A percentile compares a stretch with the other conserved stretches of the same genome.
These are phyloP conservation scores for Cheilinus undulatus DNA, from an alignment of 2,113 vertebrate species.

Conservation along the genomic window DNA sequence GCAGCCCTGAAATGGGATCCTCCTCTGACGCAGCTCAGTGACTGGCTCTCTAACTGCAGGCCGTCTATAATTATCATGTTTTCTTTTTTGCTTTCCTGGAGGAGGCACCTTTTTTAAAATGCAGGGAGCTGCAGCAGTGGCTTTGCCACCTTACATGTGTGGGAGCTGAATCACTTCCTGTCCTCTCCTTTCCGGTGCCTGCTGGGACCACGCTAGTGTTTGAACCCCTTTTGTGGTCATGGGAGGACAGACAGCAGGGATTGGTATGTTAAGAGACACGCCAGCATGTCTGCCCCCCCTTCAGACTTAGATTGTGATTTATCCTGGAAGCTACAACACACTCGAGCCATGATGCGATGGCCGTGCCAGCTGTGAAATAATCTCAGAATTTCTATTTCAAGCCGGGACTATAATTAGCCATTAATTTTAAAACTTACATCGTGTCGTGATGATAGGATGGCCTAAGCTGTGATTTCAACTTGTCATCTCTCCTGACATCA, in stretches of 20 bases:
- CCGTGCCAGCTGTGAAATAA: neutral
- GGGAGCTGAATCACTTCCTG: constrained; percentile 43
- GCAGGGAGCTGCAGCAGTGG: constrained; percentile 4
- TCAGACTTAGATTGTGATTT: constrained; percentile 32
- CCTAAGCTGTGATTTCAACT: constrained; percentile 5
- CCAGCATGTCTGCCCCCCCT: constrained; percentile 30
- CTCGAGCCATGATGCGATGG: neutral
- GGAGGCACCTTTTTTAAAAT: constrained; percentile 25
- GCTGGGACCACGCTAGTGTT: constrained; percentile 10
- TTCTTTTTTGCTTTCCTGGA: neutral
- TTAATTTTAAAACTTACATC: constrained; percentile 27
- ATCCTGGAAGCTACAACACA: constrained; percentile 11
- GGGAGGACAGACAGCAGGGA: constrained; percentile 7
- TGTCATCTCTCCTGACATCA: constrained; percentile 8
- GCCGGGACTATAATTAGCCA: constrained; percentile 46
- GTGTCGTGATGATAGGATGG: neutral
- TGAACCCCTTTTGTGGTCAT: constrained; percentile 80
- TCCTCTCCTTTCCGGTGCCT: constrained; percentile 16
- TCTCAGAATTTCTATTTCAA: constrained; percentile 59
- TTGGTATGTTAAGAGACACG: constrained; percentile 34
- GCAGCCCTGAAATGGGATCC: constrained; percentile 73
- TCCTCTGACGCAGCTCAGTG: constrained; percentile 53
- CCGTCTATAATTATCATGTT: constrained; percentile 78
- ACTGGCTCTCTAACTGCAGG: constrained; percentile 33
- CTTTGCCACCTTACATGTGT: constrained; percentile 61